Percentiles rank a stretch among this genome's conserved stretches.
Evolutionary conservation across 2,888 invertebrate genomes (phyloP).

Genomic region (Phyto melanocephala): DNA sequence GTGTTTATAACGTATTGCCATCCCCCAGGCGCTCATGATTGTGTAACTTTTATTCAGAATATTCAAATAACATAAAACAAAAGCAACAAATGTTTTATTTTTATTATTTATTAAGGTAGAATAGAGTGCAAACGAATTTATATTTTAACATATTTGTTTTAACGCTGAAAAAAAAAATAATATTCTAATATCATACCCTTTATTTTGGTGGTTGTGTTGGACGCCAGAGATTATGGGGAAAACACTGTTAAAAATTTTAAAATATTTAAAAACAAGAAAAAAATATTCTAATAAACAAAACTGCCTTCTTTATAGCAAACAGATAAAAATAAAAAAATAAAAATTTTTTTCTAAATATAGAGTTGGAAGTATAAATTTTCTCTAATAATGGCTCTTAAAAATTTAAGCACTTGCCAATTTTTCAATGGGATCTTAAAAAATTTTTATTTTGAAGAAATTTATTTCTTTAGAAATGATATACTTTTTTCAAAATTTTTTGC

Average conservation of each 20-base stretch:
- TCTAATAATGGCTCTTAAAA: too few species aligned
- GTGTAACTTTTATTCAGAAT: slow-evolving; percentile 14
- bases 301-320: too few species aligned
- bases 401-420: background rate
- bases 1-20: background rate
- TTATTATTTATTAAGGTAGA: slow-evolving; percentile 36
- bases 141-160: slow-evolving; percentile 11
- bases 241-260: background rate
- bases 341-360: too few species aligned
- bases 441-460: too few species aligned
- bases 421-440: too few species aligned
- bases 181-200: background rate
- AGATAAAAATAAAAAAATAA: too few species aligned
- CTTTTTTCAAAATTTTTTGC: too few species aligned
- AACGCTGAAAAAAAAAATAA: background rate
- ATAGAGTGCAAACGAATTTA: slow-evolving; percentile 32
- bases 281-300: background rate
- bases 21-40: slow-evolving; percentile 16
- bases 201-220: background rate
- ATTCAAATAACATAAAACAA: background rate
- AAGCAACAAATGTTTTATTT: slow-evolving; percentile 10
- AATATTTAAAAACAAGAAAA: background rate
- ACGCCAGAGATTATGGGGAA: background rate
- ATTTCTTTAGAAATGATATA: too few species aligned
- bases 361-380: too few species aligned